Evolutionary conservation across 2,113 vertebrate species (phyloP).

Genomic region (Malurus elegans): DNA sequence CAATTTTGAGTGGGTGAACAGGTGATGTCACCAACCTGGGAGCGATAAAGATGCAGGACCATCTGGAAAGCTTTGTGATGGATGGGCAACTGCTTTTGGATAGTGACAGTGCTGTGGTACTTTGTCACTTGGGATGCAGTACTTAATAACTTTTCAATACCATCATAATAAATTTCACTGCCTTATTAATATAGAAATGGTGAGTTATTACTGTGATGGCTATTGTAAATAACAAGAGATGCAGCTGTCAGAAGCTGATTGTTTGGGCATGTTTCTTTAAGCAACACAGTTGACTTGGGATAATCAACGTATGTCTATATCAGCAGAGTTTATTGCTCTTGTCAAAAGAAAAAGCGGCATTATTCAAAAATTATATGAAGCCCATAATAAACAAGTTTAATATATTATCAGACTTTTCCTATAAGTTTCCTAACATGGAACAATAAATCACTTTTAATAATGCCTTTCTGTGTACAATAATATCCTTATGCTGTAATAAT

Average conservation of each 20-base stretch:
- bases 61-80: slow-evolving; percentile 92
- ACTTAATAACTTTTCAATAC: slow-evolving; percentile 88
- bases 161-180: slow-evolving; percentile 95
- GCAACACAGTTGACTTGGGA: slow-evolving; percentile 76
- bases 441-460: slow-evolving; percentile 78
- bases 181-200: slow-evolving; percentile 96
- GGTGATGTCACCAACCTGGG: slow-evolving; percentile 98
- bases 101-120: slow-evolving; percentile 87
- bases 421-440: slow-evolving; percentile 73
- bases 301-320: slow-evolving; percentile 78
- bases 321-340: slow-evolving; percentile 79
- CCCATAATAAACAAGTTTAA: slow-evolving; percentile 79
- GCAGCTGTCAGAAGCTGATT: slow-evolving; percentile 79
- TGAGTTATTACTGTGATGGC: slow-evolving; percentile 91
- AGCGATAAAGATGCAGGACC: slow-evolving; percentile 93
- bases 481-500: slow-evolving; percentile 70
- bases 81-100: slow-evolving; percentile 86
- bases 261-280: slow-evolving; percentile 82
- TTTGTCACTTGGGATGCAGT: slow-evolving; percentile 93
- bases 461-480: slow-evolving; percentile 74
- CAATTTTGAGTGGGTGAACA: slow-evolving; percentile 88
- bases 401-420: slow-evolving; percentile 80
- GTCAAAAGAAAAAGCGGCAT: slow-evolving; percentile 78
- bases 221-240: slow-evolving; percentile 88
- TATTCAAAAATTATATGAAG: slow-evolving; percentile 79